phyloP scores from a whole-genome alignment of 2,113 vertebrate species.

The Uria lomvia region DNA sequence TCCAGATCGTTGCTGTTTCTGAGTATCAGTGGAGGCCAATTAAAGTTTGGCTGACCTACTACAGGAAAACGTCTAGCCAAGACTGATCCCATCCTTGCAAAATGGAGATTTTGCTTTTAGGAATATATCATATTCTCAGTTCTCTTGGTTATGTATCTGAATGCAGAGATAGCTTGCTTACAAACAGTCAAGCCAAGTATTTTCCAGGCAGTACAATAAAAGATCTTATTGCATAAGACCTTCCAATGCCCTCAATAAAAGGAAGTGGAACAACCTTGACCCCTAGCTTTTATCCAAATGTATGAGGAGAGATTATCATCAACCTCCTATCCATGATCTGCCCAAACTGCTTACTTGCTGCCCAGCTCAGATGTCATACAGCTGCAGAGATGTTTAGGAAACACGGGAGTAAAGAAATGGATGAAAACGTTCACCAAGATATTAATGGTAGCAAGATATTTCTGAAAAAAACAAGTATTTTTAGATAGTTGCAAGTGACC shows the following conservation, averaged over 20 bases:
- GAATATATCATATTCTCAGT: background rate
- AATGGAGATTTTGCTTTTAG: background rate
- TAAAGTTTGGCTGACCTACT: constrained; percentile 18
- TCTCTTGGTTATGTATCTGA: background rate
- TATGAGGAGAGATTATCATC: background rate
- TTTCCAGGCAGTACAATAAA: background rate
- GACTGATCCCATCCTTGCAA: constrained; percentile 9
- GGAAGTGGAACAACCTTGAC: background rate
- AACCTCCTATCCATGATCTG: background rate
- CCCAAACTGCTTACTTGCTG: background rate
- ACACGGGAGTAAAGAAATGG: background rate
- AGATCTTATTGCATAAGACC: background rate
- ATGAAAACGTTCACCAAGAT: background rate
- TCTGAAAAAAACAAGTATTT: background rate
- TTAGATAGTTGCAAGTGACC: background rate
- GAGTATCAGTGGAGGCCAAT: background rate
- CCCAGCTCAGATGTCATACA: background rate
- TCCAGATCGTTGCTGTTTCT: background rate
- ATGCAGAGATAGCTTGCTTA: background rate
- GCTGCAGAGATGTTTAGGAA: background rate
- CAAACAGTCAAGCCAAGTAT: background rate
- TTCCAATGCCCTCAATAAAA: background rate
- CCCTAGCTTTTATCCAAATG: background rate
- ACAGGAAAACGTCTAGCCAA: background rate
- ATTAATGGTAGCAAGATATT: background rate